Evolutionary conservation across 1,140 invertebrate species (phyloP), one percentile per base, ranked within the genome.

Genomic region (Dendrolimus kikuchii): DNA sequence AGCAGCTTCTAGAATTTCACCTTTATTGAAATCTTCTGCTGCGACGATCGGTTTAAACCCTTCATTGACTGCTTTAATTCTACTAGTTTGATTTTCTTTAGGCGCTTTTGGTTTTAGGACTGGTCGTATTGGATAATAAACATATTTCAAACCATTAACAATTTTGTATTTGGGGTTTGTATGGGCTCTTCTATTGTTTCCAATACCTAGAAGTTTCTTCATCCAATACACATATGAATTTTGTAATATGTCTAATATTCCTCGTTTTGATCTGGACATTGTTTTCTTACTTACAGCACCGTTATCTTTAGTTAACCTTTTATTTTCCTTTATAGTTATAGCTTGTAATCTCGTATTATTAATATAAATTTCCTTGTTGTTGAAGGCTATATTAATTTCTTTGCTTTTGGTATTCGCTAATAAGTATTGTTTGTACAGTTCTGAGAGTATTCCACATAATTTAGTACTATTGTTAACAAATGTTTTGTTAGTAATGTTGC

Each of bases 1-100:
- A 0, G 68, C 42, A 0, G 44, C 59, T 61, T 80, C 77, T 5
- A 71, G 55, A 49, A 77, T 84, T 64, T 83, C 77, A 2, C 74
- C 77, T 75, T 77, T 76, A 59, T 86, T 79, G 38, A 75, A 82
- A 68, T 86, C 71, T 37, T 79, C 72, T 7, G 62, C 57, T 38
- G 74, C 61, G 47, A 77, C 58, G 46, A 77, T 61, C 0, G 74
- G 58, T 54, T 78, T 81, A 5, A 64, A 54, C 8, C 42, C 47
- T 60, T 77, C 70, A 61, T 74, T 64, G 0, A 52, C 46, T 39
- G 10, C 48, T 60, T 72, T 61, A 4, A 64, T 60, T 43, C 51
- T 59, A 54, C 53, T 66, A 8, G 50, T 53, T n/a, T 64, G 55
- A 4, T 70, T 46, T 42, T 69, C 66, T 46, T 73, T 75, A 5